phyloP scores from a whole-genome alignment of 2,797 vertebrate genomes.

The Masticophis lateralis region DNA sequence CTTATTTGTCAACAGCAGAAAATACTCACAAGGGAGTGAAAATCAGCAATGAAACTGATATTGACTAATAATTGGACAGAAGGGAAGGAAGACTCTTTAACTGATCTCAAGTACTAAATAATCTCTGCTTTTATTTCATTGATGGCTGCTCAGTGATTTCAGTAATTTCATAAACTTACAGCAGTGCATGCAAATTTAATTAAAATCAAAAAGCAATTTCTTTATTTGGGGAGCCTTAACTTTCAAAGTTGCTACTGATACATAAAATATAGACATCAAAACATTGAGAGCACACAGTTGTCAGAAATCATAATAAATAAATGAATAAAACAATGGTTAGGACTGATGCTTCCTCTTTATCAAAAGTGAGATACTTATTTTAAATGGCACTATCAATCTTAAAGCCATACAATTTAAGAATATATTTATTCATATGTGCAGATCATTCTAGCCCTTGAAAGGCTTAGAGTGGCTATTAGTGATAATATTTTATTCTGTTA shows the following conservation, averaged over 20 bases:
- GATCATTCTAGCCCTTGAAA: not conserved
- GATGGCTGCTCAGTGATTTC: not conserved
- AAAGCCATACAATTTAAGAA: not conserved
- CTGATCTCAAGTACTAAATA: constrained; percentile 16
- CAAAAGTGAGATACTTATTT: not conserved
- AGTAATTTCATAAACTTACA: constrained; percentile 3
- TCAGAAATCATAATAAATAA: not conserved
- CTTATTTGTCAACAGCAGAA: constrained; percentile 16
- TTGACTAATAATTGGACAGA: constrained; percentile 5
- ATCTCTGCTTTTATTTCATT: constrained; percentile 23
- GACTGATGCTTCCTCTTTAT: not conserved
- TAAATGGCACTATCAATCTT: not conserved
- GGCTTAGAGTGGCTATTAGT: not conserved
- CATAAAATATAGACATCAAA: not conserved
- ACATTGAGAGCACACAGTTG: not conserved
- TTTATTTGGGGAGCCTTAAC: not conserved
- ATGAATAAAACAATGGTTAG: not conserved
- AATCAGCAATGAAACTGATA: constrained; percentile 3
- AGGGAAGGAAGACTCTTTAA: not conserved
- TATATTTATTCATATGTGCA: not conserved
- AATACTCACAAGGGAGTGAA: constrained; percentile 9
- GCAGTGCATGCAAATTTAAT: not conserved
- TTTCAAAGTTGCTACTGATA: not conserved
- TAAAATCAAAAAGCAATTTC: not conserved
- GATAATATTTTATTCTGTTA: not conserved